phyloP scores from a whole-genome alignment of 2,888 invertebrate genomes.

The Sisyra nigra region DNA sequence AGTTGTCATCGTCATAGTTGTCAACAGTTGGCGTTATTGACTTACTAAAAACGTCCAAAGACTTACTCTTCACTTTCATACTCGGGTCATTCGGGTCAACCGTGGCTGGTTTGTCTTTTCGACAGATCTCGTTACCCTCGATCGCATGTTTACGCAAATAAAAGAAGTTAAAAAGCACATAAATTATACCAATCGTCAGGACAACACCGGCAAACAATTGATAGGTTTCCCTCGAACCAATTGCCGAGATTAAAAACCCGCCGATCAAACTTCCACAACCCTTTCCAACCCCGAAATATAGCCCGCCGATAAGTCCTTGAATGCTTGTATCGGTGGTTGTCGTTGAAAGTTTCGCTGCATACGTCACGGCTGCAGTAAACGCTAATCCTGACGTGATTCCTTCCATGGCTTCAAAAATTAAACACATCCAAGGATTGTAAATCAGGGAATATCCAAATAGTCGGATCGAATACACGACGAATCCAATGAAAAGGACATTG shows the following conservation, averaged over 20 bases:
- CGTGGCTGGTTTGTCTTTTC: conserved; percentile 26
- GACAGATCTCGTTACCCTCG: conserved; percentile 39
- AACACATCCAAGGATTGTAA: conserved; percentile 58
- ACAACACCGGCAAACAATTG: conserved; percentile 49
- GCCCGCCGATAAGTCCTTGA: conserved; percentile 59
- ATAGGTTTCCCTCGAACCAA: conserved; percentile 56
- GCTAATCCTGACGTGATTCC: conserved; percentile 59
- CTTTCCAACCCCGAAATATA: conserved; percentile 71
- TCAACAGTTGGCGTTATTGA: neutral
- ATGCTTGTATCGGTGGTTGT: conserved; percentile 59
- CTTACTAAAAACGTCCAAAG: neutral
- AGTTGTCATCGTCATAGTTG: neutral
- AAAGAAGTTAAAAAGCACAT: conserved; percentile 48
- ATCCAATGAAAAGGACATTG: conserved; percentile 60
- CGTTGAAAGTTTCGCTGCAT: conserved; percentile 56
- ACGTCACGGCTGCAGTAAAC: conserved; percentile 62
- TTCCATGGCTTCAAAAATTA: conserved; percentile 62
- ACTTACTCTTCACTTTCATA: neutral
- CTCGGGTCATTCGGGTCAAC: neutral
- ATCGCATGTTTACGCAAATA: conserved; percentile 40
- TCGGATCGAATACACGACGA: conserved; percentile 57
- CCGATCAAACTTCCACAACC: conserved; percentile 60
- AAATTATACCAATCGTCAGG: conserved; percentile 45
- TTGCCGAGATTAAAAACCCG: conserved; percentile 54
- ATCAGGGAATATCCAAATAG: conserved; percentile 58